Percentiles rank a stretch among this genome's conserved stretches.
These are phyloP conservation scores for Drosophila insularis DNA, from an alignment of 1,140 invertebrate species.

Conservation along the genomic window DNA sequence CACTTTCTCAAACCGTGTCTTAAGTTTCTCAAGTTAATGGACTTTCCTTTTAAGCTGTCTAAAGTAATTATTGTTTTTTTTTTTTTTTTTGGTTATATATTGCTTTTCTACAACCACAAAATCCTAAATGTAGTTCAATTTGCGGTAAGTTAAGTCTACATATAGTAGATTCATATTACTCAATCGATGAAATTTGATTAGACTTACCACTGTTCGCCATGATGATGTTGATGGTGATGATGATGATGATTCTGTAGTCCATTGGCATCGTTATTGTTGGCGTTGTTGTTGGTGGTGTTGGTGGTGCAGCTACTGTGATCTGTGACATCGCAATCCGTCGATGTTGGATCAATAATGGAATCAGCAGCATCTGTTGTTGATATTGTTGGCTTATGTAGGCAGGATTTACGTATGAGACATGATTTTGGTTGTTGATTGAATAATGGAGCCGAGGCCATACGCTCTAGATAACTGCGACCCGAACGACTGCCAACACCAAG, in stretches of 20 bases:
- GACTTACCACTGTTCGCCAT: constrained; percentile 68
- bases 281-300: too few species aligned
- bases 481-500: constrained; percentile 66
- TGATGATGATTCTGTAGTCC: constrained; percentile 24
- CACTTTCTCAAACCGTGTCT: background rate
- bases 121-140: constrained; percentile 62
- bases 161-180: constrained; percentile 42
- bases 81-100: too few species aligned
- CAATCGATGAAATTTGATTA: constrained; percentile 28
- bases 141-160: constrained; percentile 54
- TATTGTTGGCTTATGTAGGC: constrained; percentile 60
- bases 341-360: constrained; percentile 20
- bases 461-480: constrained; percentile 71
- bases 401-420: constrained; percentile 77
- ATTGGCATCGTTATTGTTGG: constrained; percentile 2
- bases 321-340: constrained; percentile 14
- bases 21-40: background rate
- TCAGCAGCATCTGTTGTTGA: constrained; percentile 38
- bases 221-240: background rate
- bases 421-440: constrained; percentile 69
- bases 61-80: background rate
- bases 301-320: constrained; percentile 5
- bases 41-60: background rate
- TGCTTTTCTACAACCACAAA: too few species aligned
- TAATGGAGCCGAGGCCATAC: constrained; percentile 70